Base-by-base conservation (phyloP, 2,113 vertebrate species). In the Trematocara macrostoma region DNA sequence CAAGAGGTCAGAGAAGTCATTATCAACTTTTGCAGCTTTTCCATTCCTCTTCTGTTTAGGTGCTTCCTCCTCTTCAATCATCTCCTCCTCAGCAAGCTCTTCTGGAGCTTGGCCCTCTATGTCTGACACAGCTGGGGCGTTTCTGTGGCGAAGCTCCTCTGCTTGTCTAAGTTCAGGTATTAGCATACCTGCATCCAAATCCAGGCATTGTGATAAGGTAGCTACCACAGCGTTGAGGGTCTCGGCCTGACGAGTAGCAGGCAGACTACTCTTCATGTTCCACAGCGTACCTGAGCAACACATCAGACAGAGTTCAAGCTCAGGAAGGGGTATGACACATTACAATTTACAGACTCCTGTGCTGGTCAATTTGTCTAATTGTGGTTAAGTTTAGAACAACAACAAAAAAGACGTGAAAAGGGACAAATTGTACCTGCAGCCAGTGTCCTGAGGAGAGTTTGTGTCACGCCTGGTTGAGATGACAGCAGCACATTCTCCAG, bases 201-300 rank as follows among this genome's bases (percentile, higher is more conserved):
- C 96, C 93, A 99, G 93, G 6, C 96, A 96, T 51, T 96, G 95
- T 1, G 98, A 97, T 52, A 99, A 94, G 83, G 97, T 96, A 94
- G 97, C 96, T 56, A 97, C 93, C 84, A 98, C 94, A 12, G 97
- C 97, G n/a, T 94, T 97, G 79, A 99, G 94, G 1, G 94, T 96
- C 92, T 97, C 96, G 49, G 98, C 97, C 92, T 99, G 97, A 83
- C 95, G 97, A 55, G 95, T 95, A 4, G 94, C 88, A 14, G 98
- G 97, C 47, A 99, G 92, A 40, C 95, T 88, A 49, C 92, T 95
- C 92, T 98, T 99, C 91, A 99, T 90, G 90, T 99, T 99, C 99
- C 98, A 99, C 52, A 98, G 16, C 1, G 94, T 91, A 15, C 97
- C 96, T 97, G 91, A 82, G 52, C 11, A 61, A 74, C 29, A 79